phyloP scores from a whole-genome alignment of 2,888 invertebrate species.

The Amblyteles armatorius region DNA sequence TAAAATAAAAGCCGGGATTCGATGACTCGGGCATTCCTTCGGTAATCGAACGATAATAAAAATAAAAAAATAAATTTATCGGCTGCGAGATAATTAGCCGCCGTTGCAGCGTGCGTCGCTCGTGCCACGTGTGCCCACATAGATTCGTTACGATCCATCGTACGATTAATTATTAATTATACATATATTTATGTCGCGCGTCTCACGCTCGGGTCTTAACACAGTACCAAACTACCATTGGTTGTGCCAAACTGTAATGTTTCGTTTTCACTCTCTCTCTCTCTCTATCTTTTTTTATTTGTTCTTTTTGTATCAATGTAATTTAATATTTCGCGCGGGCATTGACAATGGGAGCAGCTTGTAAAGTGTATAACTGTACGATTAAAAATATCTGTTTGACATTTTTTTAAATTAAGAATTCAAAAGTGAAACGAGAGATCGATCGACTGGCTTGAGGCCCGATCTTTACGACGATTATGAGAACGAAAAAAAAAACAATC shows the following conservation, averaged over 20 bases:
- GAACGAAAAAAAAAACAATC: constrained; percentile 54
- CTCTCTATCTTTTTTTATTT: constrained; percentile 55
- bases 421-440: constrained; percentile 43
- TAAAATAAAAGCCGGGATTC: constrained; percentile 65
- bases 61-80: constrained; percentile 52
- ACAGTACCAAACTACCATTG: constrained; percentile 78
- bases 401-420: constrained; percentile 34
- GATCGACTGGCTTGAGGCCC: constrained; percentile 46
- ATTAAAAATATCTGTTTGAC: constrained; percentile 16
- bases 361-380: constrained; percentile 36
- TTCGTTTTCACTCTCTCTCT: constrained; percentile 58
- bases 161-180: constrained; percentile 67
- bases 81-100: constrained; percentile 36
- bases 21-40: constrained; percentile 75
- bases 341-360: constrained; percentile 66
- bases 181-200: constrained; percentile 67
- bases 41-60: constrained; percentile 62
- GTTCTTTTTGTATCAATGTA: constrained; percentile 68
- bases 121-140: constrained; percentile 54
- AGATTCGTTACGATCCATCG: constrained; percentile 63
- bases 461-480: constrained; percentile 41
- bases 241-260: constrained; percentile 77
- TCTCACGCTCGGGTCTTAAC: constrained; percentile 59
- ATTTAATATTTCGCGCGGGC: constrained; percentile 74
- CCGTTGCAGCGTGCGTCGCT: constrained; percentile 35